A percentile compares a stretch with the other conserved stretches of the same genome.
phyloP scores from a whole-genome alignment of 2,113 vertebrate species.

The Bombycilla garrulus region DNA sequence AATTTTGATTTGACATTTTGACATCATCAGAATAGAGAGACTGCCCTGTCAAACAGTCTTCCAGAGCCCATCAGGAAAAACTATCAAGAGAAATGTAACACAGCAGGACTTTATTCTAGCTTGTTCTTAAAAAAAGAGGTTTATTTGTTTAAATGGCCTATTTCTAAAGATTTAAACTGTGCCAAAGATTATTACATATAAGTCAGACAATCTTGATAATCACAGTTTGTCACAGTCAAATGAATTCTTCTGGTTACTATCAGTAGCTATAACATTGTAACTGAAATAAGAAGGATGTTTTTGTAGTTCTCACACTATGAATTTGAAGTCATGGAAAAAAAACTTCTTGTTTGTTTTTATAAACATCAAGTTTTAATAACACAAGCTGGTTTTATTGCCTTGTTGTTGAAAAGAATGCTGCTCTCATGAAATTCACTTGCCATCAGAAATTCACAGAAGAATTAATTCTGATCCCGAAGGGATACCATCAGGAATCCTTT shows the following conservation, averaged over 20 bases:
- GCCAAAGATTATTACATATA: conserved; percentile 28
- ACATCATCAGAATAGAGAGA: conserved; percentile 51
- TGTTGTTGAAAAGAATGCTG: neutral
- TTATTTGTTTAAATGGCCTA: conserved; percentile 49
- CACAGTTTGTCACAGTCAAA: neutral
- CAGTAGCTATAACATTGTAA: neutral
- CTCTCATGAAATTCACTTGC: neutral
- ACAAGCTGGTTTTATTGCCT: neutral
- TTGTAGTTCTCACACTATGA: neutral
- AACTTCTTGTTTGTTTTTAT: neutral
- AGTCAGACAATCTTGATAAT: neutral
- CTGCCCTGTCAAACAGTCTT: conserved; percentile 41
- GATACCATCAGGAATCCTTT: neutral
- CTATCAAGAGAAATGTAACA: conserved; percentile 42
- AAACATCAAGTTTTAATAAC: neutral
- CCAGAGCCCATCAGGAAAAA: conserved; percentile 9
- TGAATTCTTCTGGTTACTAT: neutral
- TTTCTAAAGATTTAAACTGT: conserved; percentile 36
- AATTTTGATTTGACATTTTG: conserved; percentile 64
- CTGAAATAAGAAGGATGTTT: neutral
- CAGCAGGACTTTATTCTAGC: conserved; percentile 21
- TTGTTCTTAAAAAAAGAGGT: neutral
- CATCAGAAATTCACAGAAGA: neutral
- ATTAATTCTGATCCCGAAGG: neutral
- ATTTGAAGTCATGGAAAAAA: neutral